Evolutionary conservation across 2,113 vertebrate genomes (phyloP).

Genomic region (Laterallus jamaicensis): DNA sequence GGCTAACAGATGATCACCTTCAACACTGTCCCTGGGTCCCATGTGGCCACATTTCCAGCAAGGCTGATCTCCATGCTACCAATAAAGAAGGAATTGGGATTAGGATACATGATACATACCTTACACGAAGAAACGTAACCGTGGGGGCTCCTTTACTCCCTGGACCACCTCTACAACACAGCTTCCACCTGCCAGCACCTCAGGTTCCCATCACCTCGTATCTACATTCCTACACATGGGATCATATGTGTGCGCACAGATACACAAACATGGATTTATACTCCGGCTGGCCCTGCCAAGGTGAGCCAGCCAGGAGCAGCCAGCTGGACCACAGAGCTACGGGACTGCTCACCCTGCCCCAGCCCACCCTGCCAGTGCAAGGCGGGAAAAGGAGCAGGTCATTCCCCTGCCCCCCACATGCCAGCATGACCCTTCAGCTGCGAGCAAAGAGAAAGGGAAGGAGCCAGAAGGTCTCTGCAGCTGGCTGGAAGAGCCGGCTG

Average conservation of each 20-base stretch:
- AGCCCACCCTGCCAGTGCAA: background rate
- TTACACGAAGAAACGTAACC: background rate
- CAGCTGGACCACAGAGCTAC: background rate
- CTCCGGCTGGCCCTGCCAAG: background rate
- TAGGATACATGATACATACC: background rate
- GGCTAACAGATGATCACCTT: background rate
- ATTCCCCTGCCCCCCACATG: background rate
- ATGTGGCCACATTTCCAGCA: rapidly evolving
- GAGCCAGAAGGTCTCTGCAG: background rate
- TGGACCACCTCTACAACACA: background rate
- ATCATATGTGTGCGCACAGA: too few relatives aligned
- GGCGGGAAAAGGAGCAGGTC: background rate
- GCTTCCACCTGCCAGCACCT: background rate
- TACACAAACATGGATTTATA: background rate
- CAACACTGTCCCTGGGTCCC: background rate
- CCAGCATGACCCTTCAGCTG: background rate
- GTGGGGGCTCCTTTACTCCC: background rate
- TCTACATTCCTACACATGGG: background rate
- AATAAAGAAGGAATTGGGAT: background rate
- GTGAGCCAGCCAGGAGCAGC: background rate
- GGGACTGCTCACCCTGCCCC: background rate
- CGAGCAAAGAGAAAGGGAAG: background rate
- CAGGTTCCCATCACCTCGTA: background rate
- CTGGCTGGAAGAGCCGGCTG: background rate
- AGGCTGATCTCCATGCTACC: background rate